Percentiles rank a stretch among this genome's conserved stretches.
phyloP scores from a whole-genome alignment of 2,113 vertebrate species.

The Alexandromys fortis region DNA sequence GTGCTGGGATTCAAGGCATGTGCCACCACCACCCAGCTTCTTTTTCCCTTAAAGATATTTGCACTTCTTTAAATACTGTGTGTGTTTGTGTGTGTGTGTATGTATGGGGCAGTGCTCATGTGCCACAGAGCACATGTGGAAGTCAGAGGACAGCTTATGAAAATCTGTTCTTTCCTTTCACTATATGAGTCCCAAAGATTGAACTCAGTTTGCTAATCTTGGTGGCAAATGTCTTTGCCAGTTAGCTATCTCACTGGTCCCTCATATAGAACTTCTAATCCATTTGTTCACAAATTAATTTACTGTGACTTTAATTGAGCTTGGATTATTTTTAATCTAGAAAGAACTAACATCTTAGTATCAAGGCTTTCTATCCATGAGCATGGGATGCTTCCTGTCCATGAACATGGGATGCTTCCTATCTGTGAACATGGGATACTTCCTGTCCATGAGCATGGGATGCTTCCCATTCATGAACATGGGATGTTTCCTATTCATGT shows the following conservation, averaged over 20 bases:
- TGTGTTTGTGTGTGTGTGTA: neutral
- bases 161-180: neutral
- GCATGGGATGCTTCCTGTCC: neutral
- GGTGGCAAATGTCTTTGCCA: neutral
- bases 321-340: neutral
- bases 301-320: neutral
- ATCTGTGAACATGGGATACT: too few relatives aligned
- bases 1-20: neutral
- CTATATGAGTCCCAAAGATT: too few relatives aligned
- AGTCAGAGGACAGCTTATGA: neutral
- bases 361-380: neutral
- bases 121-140: neutral
- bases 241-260: too few relatives aligned
- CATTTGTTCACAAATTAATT: neutral
- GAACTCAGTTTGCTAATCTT: neutral
- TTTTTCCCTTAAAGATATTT: neutral
- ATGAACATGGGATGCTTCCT: too few relatives aligned
- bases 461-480: neutral
- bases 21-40: neutral
- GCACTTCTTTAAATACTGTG: neutral
- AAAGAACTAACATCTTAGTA: neutral
- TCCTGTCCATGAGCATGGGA: too few relatives aligned
- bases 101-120: neutral
- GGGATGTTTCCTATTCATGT: neutral
- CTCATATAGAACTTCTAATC: neutral